Base-by-base conservation (phyloP, 2,888 invertebrate species). In the Orthosia gracilis region DNA sequence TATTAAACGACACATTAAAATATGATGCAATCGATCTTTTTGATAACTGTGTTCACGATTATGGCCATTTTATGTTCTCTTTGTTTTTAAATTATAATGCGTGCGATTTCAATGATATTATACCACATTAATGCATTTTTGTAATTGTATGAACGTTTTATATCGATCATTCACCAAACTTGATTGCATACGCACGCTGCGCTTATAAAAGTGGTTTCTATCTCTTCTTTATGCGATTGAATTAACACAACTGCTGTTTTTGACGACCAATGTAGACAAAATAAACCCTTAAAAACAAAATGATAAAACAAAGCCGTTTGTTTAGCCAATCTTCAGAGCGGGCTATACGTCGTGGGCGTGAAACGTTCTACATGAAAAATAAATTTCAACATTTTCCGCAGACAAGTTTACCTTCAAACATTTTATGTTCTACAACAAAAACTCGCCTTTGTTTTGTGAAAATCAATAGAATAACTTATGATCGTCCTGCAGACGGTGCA, bases 331-430 rank as follows among this genome's bases (percentile, higher is more conserved):
- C 75, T 74, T 71, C 65, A 71, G 59, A 21, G 49, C 47, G 17
- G 23, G 65, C 68, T 62, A 62, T 79, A 85, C 61, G 40, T 77
- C 58, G 59, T 58, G 55, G 61, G 54, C 68, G 74, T 83, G 86
- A 71, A 79, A 74, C 73, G 45, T 55, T 47, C 62, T 70, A 69
- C 75, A 70, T 79, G 78, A 77, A 86, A 85, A 67, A 81, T 81
- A 84, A 78, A 85, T 85, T 86, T 69, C 62, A 58, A 72, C 64
- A 77, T 86, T 78, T 81, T 59, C 76, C 52, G 15, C 63, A 61
- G 70, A 69, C 74, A 69, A 78, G 66, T 76, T 75, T 75, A 78
- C 70, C 65, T 75, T 63, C 67, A 63, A 85, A 69, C 63, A 71
- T 78, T 82, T 71, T 72, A 68, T 65, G 55, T 82, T 74, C 17